A percentile compares a stretch with the other conserved stretches of the same genome.
These are phyloP conservation scores for Lophius americanus DNA, from an alignment of 2,797 vertebrate species.

Conservation along the genomic window DNA sequence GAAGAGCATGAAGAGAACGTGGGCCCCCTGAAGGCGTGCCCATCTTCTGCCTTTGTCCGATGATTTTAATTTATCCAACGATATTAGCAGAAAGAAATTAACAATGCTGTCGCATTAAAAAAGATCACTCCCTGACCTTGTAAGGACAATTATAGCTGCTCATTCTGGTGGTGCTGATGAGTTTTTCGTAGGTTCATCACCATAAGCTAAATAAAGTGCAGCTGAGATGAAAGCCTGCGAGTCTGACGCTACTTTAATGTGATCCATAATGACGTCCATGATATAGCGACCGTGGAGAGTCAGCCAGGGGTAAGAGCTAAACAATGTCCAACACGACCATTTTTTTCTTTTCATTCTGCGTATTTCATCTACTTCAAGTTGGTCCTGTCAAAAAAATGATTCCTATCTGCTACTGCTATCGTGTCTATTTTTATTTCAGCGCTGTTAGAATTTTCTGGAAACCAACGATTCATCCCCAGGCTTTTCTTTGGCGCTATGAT, in stretches of 20 bases:
- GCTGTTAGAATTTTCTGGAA: conserved; percentile 58
- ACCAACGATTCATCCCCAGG: conserved; percentile 51
- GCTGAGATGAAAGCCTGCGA: conserved; percentile 69
- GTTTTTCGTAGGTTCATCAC: conserved; percentile 74
- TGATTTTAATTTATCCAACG: conserved; percentile 63
- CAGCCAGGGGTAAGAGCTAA: conserved; percentile 47
- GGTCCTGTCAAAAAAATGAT: conserved; percentile 71
- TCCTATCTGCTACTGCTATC: conserved; percentile 53
- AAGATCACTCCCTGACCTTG: conserved; percentile 73
- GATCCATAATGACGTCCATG: conserved; percentile 67
- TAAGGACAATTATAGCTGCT: conserved; percentile 76
- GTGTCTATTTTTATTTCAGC: conserved; percentile 59
- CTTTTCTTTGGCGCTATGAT: conserved; percentile 16
- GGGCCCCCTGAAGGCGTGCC: conserved; percentile 49
- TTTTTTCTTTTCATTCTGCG: conserved; percentile 1
- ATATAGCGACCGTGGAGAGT: conserved; percentile 59
- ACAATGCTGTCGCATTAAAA: conserved; percentile 70
- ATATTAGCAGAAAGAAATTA: conserved; percentile 72
- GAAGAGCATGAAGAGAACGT: conserved; percentile 65
- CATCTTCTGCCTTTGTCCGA: conserved; percentile 45
- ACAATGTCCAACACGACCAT: conserved; percentile 56
- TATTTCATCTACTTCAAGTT: conserved; percentile 40
- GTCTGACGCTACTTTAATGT: conserved; percentile 51
- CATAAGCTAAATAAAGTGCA: conserved; percentile 70
- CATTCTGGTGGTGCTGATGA: conserved; percentile 66